Percentiles rank a stretch among this genome's conserved stretches.
phyloP scores from a whole-genome alignment of 1,140 invertebrate species.

The Nephotettix cincticeps region DNA sequence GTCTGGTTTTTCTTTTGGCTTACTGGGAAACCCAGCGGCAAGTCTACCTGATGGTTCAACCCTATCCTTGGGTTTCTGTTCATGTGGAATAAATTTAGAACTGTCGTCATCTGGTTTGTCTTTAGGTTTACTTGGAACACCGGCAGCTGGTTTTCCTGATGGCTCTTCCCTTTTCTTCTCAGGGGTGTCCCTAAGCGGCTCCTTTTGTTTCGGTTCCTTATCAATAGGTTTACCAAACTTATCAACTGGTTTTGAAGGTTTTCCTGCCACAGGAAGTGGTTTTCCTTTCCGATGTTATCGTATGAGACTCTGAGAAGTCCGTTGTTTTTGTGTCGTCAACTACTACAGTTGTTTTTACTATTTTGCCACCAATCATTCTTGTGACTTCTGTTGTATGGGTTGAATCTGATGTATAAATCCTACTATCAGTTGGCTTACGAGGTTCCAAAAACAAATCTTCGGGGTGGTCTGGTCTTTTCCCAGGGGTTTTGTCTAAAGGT shows the following conservation, averaged over 20 bases:
- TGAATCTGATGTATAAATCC: background rate
- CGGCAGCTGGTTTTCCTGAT: background rate
- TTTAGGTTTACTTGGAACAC: background rate
- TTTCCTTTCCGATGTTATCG: background rate
- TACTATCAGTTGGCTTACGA: background rate
- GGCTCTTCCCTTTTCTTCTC: background rate
- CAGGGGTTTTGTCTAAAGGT: background rate
- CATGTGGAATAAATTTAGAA: background rate
- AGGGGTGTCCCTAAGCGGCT: background rate
- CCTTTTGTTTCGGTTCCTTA: background rate
- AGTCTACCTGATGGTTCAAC: background rate
- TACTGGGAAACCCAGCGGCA: background rate
- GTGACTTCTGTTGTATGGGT: slow-evolving; percentile 23
- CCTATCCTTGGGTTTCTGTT: background rate
- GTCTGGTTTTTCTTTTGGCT: background rate
- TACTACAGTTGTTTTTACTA: slow-evolving; percentile 16
- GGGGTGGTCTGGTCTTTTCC: background rate
- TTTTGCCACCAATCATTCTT: slow-evolving; percentile 32
- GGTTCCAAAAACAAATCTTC: slow-evolving; percentile 7
- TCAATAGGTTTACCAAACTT: background rate
- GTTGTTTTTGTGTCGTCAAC: slow-evolving; percentile 6
- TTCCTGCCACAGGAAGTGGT: slow-evolving; percentile 20
- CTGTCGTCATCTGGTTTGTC: slow-evolving; percentile 10
- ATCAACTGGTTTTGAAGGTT: slow-evolving; percentile 10
- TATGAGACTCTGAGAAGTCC: background rate